Base-by-base conservation (phyloP, 2,888 invertebrate species). In the Eupsilia transversa region DNA sequence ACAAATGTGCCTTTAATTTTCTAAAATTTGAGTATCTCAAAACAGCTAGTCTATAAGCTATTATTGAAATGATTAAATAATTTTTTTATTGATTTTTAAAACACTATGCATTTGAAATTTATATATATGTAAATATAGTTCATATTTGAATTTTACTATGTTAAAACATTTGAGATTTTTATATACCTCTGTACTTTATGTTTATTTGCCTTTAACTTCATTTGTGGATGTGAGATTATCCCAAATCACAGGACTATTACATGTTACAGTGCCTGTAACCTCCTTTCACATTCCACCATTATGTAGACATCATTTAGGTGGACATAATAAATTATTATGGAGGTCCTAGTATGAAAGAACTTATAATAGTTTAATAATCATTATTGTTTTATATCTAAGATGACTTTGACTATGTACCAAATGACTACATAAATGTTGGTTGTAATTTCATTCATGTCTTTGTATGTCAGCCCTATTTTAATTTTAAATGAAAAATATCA, bases 91-190 rank as follows among this genome's bases (percentile, higher is more conserved):
- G 33, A 63, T 59, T 74, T 67, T 66, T 65, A 52, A 61, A 61
- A 54, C 27, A 68, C 17, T 27, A 69, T 61, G 38, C 65, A 67
- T 63, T 70, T 72, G 33, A 73, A 73, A 67, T 69, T 71, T 70
- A 49, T 76, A 73, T 69, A 30, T n/a, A 67, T 77, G 66, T 79
- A 82, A 73, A 80, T 86, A 74, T 72, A 74, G 69, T 66, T 86
- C 23, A 77, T 74, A 81, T 74, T 67, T 65, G 59, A 70, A 81
- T 71, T 77, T 76, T 84, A 67, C 59, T 65, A 56, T 77, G 75
- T 80, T 80, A 54, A 66, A 74, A 76, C 33, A 59, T 68, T 81
- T 76, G 87, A 87, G 87, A 87, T 87, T 88, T 85, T 77, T 81
- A 79, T 74, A 70, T 76, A 83, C 82, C 77, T 87, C 80, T 73